Percentiles rank a stretch among this genome's conserved stretches.
Evolutionary conservation across 2,888 invertebrate species (phyloP).

Genomic region (Hirtodrosophila histrioides): DNA sequence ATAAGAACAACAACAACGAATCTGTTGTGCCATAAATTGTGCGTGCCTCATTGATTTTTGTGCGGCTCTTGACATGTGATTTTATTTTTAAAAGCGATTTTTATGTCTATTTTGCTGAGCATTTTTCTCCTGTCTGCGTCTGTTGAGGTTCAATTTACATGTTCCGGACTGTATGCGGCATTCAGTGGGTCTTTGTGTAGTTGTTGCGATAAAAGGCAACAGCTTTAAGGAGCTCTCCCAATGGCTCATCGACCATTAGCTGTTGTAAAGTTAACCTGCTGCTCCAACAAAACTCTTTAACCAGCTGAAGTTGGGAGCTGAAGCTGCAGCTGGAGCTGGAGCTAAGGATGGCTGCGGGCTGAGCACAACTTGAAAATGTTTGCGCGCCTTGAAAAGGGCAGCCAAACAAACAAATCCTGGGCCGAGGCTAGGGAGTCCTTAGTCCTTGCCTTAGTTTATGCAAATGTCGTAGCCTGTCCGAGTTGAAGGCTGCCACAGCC

Average conservation of each 20-base stretch:
- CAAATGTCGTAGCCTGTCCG: constrained; percentile 55
- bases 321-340: constrained; percentile 1
- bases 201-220: constrained; percentile 33
- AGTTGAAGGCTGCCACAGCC: constrained; percentile 21
- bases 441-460: constrained; percentile 58
- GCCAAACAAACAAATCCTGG: constrained; percentile 22
- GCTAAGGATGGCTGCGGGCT: constrained; percentile 26
- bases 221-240: constrained; percentile 50
- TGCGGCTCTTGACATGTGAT: constrained; percentile 49
- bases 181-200: constrained; percentile 22
- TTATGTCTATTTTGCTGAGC: constrained; percentile 38
- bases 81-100: constrained; percentile 57
- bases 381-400: constrained; percentile 47
- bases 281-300: constrained; percentile 26
- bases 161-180: constrained; percentile 40
- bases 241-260: constrained; percentile 62
- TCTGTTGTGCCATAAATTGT: constrained; percentile 60
- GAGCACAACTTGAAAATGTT: constrained; percentile 38
- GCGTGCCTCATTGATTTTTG: constrained; percentile 62
- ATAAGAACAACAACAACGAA: constrained; percentile 27
- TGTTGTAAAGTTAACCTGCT: constrained; percentile 50
- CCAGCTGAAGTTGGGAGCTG: background rate
- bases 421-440: background rate
- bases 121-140: constrained; percentile 1
- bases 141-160: constrained; percentile 47